These are phyloP conservation scores for Leptogaster cylindrica DNA, from an alignment of 2,888 invertebrate genomes.

Conservation along the genomic window DNA sequence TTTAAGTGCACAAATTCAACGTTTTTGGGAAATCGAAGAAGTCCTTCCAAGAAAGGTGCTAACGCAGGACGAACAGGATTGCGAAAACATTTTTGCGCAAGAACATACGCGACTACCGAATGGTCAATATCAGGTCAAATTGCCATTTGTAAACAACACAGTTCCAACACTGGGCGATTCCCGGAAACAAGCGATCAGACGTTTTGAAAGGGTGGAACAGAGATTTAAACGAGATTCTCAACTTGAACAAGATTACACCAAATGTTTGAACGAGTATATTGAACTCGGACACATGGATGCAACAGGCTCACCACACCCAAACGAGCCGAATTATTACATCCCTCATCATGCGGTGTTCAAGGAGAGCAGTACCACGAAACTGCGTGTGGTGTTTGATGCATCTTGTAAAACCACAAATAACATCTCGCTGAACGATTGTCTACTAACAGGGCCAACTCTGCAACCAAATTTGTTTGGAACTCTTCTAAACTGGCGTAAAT, in stretches of 20 bases:
- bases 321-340: not conserved
- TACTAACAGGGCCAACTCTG: slow-evolving; percentile 5
- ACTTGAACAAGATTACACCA: not conserved
- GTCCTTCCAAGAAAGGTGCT: no score
- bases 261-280: no score
- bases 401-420: no score
- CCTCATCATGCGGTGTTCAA: not conserved
- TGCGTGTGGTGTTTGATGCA: no score
- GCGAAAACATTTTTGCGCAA: not conserved
- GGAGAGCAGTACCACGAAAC: no score
- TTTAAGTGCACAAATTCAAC: not conserved
- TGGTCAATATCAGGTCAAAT: not conserved
- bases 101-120: not conserved
- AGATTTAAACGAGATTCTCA: not conserved
- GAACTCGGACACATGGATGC: no score
- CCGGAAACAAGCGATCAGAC: no score
- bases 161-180: no score
- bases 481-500: not conserved
- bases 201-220: not conserved
- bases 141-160: not conserved
- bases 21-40: not conserved
- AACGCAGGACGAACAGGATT: no score
- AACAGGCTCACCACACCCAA: no score
- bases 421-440: not conserved
- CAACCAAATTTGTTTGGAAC: not conserved